These are phyloP conservation scores for Elymnias hypermnestra DNA, from an alignment of 1,140 invertebrate genomes.

Conservation along the genomic window DNA sequence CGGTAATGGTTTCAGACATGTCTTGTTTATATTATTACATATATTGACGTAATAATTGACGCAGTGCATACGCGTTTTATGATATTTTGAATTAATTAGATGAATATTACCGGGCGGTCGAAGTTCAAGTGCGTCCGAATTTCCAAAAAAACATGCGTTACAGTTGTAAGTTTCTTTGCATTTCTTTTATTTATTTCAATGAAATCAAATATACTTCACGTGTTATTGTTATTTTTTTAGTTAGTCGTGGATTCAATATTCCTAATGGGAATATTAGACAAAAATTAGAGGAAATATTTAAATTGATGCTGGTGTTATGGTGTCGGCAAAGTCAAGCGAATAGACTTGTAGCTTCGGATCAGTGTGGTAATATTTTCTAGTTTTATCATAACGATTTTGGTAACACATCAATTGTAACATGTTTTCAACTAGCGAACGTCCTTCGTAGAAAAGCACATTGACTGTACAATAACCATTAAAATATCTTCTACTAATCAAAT, in stretches of 20 bases:
- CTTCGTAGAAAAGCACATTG: too few relatives aligned
- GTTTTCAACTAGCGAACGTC: too few relatives aligned
- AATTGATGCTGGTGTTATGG: conserved; percentile 89
- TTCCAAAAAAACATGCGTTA: conserved; percentile 41
- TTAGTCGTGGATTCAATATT: conserved; percentile 46
- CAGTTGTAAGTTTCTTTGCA: conserved; percentile 43
- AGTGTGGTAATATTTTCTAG: conserved; percentile 74
- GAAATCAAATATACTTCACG: conserved; percentile 2
- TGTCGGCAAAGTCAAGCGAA: conserved; percentile 84
- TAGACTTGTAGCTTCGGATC: conserved; percentile 76
- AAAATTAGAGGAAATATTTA: conserved; percentile 85
- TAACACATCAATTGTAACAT: too few relatives aligned
- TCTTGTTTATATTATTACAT: conserved; percentile 37
- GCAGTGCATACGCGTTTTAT: not conserved
- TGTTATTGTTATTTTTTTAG: conserved; percentile 44
- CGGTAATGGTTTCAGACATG: conserved; percentile 32
- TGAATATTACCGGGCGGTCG: conserved; percentile 12
- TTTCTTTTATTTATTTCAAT: conserved; percentile 9
- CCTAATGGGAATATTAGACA: conserved; percentile 78
- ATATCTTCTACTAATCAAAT: too few relatives aligned
- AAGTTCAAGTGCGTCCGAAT: conserved; percentile 33
- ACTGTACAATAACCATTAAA: too few relatives aligned
- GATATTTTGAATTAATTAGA: conserved; percentile 7
- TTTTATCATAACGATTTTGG: too few relatives aligned
- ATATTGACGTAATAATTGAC: conserved; percentile 1